Evolutionary conservation across 2,888 invertebrate genomes (phyloP), one percentile per base, ranked within the genome.

Genomic region (Spicauda simplicius): DNA sequence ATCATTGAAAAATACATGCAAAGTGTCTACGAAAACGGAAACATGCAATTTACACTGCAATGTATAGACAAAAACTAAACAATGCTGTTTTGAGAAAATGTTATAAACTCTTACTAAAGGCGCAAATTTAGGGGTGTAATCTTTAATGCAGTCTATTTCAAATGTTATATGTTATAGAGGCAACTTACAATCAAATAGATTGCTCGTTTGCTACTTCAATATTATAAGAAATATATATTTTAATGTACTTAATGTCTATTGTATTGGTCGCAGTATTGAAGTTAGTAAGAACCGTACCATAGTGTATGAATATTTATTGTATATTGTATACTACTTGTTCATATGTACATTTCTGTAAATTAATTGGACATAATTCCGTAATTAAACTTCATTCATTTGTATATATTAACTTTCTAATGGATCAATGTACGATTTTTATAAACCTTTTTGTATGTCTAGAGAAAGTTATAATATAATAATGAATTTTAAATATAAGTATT

Each of bases 191-290:
- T 25, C 25, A 25, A 25, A 25, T 5, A 4, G 25, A 25, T 4
- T 25, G 25, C 25, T 25, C 25, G 25, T 25, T 25, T 25, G 25
- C 25, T 25, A 5, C 25, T 25, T 25, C 25, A 25, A 25, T 25
- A 25, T 25, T 25, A 25, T 4, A 25, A 25, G 5, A 25, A 25
- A 41, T 6, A 33, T 33, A 41, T 6, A 33, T 33, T 41, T 41
- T 11, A 41, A 14, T 14, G 41, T 41, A 41, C 41, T 14, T 41
- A 41, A 41, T 41, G 41, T 14, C 41, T 41, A 33, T 33, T 33
- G 54, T 55, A 62, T 62, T 48, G 55, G 55, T 56, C 7, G 45
- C 55, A 55, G 55, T 63, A 56, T 63, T 62, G 54, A 54, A 55
- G 12, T 48, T 55, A 30, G 55, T 25, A 54, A 54, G 30, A 48